Evolutionary conservation across 2,113 vertebrate genomes (phyloP).

Genomic region (Saimiri boliviensis): DNA sequence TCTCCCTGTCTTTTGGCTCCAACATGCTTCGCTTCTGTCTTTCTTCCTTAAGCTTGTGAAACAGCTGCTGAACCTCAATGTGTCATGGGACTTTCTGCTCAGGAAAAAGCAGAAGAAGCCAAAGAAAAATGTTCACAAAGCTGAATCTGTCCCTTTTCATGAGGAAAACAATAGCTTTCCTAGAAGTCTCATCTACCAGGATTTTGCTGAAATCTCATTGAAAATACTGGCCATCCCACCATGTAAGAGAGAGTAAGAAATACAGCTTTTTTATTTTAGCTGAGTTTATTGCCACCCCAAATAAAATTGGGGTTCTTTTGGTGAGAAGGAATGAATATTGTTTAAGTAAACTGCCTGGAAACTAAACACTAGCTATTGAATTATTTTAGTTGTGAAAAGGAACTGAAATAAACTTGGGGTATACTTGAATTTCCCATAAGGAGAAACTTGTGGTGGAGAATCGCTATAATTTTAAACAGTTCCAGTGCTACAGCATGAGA

Average conservation of each 20-base stretch:
- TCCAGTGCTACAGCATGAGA: not conserved
- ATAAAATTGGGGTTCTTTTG: not conserved
- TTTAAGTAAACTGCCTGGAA: not conserved
- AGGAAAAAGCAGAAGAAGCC: not conserved
- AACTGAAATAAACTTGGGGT: not conserved
- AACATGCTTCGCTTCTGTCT: not conserved
- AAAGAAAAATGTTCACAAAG: not conserved
- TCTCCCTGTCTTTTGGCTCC: not conserved
- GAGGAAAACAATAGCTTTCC: not conserved
- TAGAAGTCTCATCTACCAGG: not conserved
- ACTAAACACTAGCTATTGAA: not conserved
- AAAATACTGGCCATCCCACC: not conserved
- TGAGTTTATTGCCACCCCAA: not conserved
- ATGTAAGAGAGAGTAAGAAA: not conserved
- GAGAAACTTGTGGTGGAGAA: not conserved
- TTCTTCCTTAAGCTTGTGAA: not conserved
- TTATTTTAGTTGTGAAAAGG: not conserved
- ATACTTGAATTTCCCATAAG: not conserved
- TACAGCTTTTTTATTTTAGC: not conserved
- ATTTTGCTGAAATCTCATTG: not conserved
- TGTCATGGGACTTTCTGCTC: not conserved
- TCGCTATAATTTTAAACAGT: not conserved
- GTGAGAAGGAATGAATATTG: not conserved
- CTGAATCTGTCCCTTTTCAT: not conserved
- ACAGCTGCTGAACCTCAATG: not conserved